These are phyloP conservation scores for Recurvirostra avosetta DNA, from an alignment of 2,113 vertebrate species.

Conservation along the genomic window DNA sequence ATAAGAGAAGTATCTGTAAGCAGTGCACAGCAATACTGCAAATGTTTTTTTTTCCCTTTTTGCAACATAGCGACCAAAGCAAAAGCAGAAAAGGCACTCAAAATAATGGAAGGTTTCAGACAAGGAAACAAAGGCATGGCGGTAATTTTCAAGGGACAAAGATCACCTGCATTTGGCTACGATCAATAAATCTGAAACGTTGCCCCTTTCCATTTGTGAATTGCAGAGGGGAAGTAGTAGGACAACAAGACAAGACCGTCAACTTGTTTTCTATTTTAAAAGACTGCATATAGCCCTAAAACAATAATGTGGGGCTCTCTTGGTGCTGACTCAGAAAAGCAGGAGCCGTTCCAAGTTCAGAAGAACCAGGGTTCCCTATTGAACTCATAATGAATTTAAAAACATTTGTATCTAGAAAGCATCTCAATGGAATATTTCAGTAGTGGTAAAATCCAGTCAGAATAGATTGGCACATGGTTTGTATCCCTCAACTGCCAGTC, in stretches of 20 bases:
- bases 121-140: neutral
- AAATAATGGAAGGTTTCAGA: neutral
- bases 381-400: neutral
- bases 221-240: neutral
- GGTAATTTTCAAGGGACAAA: neutral
- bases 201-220: neutral
- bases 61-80: neutral
- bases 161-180: neutral
- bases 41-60: neutral
- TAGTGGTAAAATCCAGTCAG: neutral
- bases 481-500: neutral
- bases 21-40: neutral
- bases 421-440: constrained; percentile 12
- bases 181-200: neutral
- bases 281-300: neutral
- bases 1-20: neutral
- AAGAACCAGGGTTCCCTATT: neutral
- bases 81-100: neutral
- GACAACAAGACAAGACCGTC: neutral
- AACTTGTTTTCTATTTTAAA: neutral
- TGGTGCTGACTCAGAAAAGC: neutral
- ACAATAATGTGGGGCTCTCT: neutral
- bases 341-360: neutral
- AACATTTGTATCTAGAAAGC: constrained; percentile 14
- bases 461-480: neutral